Evolutionary conservation across 2,113 vertebrate genomes (phyloP), one percentile per base, ranked within the genome.

Genomic region (Pollimyrus isidori): DNA sequence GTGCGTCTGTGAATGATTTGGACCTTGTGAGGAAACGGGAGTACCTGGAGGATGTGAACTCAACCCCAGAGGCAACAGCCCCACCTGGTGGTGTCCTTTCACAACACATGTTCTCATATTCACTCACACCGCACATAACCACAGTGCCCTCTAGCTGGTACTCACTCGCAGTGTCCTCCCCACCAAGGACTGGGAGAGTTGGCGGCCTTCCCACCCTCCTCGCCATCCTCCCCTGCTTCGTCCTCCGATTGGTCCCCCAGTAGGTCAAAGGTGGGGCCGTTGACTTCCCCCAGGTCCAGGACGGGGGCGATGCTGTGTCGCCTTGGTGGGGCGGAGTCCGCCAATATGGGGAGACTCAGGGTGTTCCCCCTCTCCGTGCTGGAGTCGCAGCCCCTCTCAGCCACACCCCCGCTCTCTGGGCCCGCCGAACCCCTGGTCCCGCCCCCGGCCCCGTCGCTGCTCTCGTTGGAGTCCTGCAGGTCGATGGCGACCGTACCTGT

Each of bases 181-280:
- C 95, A 96, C 94, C 94, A 95, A 87, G 95, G 91, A 90, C 93
- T 93, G 1, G 62, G 62, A 11, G 93, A 94, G 90, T 95, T 93
- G 42, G 95, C 95, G 52, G 89, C 94, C 88, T 93, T 94, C 3
- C 95, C 93, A 53, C 95, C 95, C 83, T 96, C 96, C 90, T 95
- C 96, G 46, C 94, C 93, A 89, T 96, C 96, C 2, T 96, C 95
- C 87, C 94, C 96, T 0, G 90, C 95, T 92, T 97, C 96, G 1
- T 96, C 96, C 90, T 97, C 96, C 0, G 96, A 97, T 65, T 96
- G 96, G 93, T 96, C 96, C 13, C 95, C 96, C 88, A 97, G 92
- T n/a, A 96, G 94, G 94, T 97, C 96, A 84, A 96, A 97, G 39
- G 95, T 94, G 39, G 96, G 92, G 90, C 92, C 94, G 19, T 95